Evolutionary conservation across 2,797 vertebrate genomes (phyloP).

Genomic region (Artibeus jamaicensis): DNA sequence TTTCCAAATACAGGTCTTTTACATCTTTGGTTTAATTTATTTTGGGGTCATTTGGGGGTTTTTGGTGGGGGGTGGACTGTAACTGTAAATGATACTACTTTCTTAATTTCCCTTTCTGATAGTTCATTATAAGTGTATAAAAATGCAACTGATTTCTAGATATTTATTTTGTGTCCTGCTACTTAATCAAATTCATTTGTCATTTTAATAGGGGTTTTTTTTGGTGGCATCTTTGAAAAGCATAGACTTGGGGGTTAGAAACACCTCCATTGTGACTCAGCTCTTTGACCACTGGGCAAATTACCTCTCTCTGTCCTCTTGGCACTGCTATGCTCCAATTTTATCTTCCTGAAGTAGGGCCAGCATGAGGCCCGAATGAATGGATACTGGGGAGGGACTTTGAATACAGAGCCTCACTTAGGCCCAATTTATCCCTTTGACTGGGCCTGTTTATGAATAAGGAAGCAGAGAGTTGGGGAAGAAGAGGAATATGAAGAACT

Average conservation of each 20-base stretch:
- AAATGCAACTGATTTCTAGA: neutral
- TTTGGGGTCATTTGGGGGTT: no score
- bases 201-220: neutral
- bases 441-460: neutral
- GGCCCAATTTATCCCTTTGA: neutral
- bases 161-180: neutral
- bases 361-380: neutral
- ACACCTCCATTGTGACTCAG: neutral
- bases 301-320: neutral
- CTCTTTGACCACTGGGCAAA: neutral
- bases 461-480: neutral
- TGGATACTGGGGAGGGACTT: neutral
- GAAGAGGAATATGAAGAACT: neutral
- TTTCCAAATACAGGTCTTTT: neutral
- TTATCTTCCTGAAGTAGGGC: neutral
- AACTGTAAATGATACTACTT: neutral
- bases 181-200: neutral
- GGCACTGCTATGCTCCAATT: neutral
- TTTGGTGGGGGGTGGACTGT: accelerated
- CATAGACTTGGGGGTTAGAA: neutral
- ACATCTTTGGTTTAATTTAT: neutral
- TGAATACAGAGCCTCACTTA: neutral
- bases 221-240: neutral
- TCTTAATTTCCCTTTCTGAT: neutral
- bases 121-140: neutral